phyloP scores from a whole-genome alignment of 2,888 invertebrate genomes.

The Galerucella calmariensis region DNA sequence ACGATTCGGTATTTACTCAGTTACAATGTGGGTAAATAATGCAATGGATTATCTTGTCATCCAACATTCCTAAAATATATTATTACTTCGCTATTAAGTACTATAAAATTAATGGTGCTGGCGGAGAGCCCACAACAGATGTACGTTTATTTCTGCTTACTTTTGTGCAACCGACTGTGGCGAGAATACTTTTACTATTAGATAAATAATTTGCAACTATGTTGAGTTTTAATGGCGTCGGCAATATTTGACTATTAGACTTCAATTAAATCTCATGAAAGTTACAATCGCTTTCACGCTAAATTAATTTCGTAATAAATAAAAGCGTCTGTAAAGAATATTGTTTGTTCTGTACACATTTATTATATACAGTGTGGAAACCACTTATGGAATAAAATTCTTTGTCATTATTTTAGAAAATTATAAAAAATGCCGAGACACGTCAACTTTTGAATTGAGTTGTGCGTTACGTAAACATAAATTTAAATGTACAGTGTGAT shows the following conservation, averaged over 20 bases:
- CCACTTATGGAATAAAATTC: no score
- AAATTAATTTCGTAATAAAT: constrained; percentile 6
- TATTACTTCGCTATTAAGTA: constrained; percentile 15
- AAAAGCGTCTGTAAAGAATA: not conserved
- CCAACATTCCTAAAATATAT: constrained; percentile 12
- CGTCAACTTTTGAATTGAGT: no score
- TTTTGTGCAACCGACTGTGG: constrained; percentile 29
- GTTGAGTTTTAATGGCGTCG: constrained; percentile 21
- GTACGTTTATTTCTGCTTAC: constrained; percentile 32
- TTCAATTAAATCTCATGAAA: constrained; percentile 12
- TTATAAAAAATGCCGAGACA: no score
- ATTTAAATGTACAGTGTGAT: no score
- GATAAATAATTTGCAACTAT: constrained; percentile 28
- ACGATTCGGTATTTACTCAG: constrained; percentile 6
- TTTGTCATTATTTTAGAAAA: no score
- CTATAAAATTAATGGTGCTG: constrained; percentile 26
- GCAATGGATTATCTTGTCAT: constrained; percentile 13
- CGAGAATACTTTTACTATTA: constrained; percentile 22
- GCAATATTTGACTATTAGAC: constrained; percentile 11
- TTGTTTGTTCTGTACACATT: not conserved
- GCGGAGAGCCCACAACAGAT: constrained; percentile 31
- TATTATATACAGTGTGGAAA: not conserved
- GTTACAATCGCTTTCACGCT: constrained; percentile 10
- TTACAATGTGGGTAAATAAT: constrained; percentile 18
- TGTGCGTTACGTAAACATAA: no score